Conservation (phyloP, 1,140 invertebrate species). For the Halyomorpha halys region DNA sequence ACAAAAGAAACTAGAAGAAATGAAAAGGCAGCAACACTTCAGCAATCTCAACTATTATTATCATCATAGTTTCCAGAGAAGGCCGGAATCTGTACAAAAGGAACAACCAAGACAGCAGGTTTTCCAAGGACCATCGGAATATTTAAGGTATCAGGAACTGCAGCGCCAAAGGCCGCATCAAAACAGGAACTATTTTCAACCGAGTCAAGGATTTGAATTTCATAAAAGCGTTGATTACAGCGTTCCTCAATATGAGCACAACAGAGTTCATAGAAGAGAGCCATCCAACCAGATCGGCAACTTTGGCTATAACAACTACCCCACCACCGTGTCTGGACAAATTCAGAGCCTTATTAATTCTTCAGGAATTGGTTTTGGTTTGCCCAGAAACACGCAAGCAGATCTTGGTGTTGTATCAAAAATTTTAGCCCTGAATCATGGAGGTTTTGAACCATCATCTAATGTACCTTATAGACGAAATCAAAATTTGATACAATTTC, state of each 20-base stretch:
- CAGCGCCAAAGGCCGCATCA: conserved; percentile 27
- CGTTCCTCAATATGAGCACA: conserved; percentile 33
- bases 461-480: too few relatives aligned
- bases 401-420: conserved; percentile 70
- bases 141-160: conserved; percentile 32
- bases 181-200: conserved; percentile 27
- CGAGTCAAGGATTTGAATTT: conserved; percentile 34
- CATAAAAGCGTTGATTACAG: conserved; percentile 39
- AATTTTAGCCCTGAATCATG: conserved; percentile 41
- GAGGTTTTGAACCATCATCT: not conserved
- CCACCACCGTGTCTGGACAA: conserved; percentile 35
- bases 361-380: conserved; percentile 45
- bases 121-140: conserved; percentile 30
- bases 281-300: conserved; percentile 31
- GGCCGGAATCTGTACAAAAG: conserved; percentile 23
- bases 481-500: too few relatives aligned
- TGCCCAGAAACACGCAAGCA: conserved; percentile 41
- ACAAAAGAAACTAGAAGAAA: not conserved
- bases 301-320: conserved; percentile 30
- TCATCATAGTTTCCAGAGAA: not conserved
- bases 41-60: not conserved
- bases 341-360: conserved; percentile 51
- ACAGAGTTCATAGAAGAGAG: conserved; percentile 31
- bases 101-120: conserved; percentile 44
- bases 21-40: conserved; percentile 37